A percentile compares a stretch with the other conserved stretches of the same genome.
Conservation (phyloP, 2,797 vertebrate species). For the Gouania willdenowi region DNA sequence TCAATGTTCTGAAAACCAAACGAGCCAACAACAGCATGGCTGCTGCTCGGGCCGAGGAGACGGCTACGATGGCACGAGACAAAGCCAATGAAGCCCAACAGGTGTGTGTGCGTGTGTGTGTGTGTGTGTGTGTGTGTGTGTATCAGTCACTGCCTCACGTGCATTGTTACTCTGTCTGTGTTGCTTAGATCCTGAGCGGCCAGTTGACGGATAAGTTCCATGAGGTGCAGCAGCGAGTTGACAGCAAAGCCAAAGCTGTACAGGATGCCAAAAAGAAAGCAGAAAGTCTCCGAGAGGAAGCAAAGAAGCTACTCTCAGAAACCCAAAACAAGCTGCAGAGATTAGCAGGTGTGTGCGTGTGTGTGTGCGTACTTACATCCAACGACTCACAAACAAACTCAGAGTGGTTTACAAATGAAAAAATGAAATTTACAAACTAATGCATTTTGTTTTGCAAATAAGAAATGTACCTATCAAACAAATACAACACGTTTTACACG, state of each 20-base stretch:
- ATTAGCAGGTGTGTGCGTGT: conserved; percentile 87
- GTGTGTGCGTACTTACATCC: too few relatives aligned
- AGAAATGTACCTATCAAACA: too few relatives aligned
- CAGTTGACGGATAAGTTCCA: conserved; percentile 86
- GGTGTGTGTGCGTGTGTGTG: conserved; percentile 57
- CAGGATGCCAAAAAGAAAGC: conserved; percentile 85
- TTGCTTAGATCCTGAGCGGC: conserved; percentile 83
- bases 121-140: too few relatives aligned
- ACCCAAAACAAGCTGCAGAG: conserved; percentile 86
- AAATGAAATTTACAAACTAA: too few relatives aligned
- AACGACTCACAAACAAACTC: too few relatives aligned
- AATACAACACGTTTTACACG: too few relatives aligned
- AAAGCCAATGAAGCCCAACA: conserved; percentile 90
- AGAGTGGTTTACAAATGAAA: too few relatives aligned
- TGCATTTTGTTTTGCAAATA: too few relatives aligned
- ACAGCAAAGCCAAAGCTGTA: conserved; percentile 83
- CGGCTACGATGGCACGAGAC: conserved; percentile 81
- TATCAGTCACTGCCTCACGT: too few relatives aligned
- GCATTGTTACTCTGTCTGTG: too few relatives aligned
- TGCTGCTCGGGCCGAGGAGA: conserved; percentile 86
- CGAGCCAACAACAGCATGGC: conserved; percentile 90
- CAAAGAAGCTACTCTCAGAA: conserved; percentile 80
- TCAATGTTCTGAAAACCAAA: conserved; percentile 86
- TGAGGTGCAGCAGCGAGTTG: conserved; percentile 84
- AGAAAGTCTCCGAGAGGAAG: conserved; percentile 85